Conservation (phyloP, 2,797 vertebrate genomes). For the Crenichthys baileyi region DNA sequence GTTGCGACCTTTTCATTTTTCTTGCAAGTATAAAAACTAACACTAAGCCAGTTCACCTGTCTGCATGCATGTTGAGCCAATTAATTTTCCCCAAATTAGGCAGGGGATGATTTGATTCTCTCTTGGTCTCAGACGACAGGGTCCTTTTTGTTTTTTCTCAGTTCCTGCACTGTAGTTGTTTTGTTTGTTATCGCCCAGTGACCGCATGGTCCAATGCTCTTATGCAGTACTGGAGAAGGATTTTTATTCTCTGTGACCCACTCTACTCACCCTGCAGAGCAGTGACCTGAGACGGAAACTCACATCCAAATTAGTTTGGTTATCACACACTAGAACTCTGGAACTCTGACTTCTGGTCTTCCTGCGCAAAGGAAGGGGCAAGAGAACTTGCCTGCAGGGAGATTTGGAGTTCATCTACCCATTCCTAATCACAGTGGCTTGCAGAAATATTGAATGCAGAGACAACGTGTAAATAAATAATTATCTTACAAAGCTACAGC, state of each 20-base stretch:
- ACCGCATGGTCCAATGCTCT: neutral
- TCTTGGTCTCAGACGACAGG: neutral
- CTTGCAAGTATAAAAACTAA: neutral
- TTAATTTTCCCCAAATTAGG: constrained; percentile 7
- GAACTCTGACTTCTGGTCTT: constrained; percentile 20
- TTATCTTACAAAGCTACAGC: neutral
- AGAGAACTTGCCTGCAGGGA: too few relatives aligned
- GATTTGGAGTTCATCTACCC: neutral
- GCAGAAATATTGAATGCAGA: neutral
- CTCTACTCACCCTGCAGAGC: constrained; percentile 11
- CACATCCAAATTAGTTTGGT: neutral
- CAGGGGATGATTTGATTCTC: constrained; percentile 20
- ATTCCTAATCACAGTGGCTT: neutral
- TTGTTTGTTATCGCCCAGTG: neutral
- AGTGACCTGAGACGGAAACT: constrained; percentile 2
- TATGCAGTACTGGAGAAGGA: neutral
- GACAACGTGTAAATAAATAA: neutral
- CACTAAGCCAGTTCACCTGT: constrained; percentile 3
- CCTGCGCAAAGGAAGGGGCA: neutral
- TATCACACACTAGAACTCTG: neutral
- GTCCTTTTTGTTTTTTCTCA: constrained; percentile 2
- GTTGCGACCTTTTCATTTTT: neutral
- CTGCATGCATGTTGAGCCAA: constrained; percentile 14
- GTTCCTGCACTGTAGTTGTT: constrained; percentile 5
- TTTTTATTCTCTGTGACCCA: constrained; percentile 16